phyloP scores from a whole-genome alignment of 2,888 invertebrate genomes.

The Xestia ashworthii region DNA sequence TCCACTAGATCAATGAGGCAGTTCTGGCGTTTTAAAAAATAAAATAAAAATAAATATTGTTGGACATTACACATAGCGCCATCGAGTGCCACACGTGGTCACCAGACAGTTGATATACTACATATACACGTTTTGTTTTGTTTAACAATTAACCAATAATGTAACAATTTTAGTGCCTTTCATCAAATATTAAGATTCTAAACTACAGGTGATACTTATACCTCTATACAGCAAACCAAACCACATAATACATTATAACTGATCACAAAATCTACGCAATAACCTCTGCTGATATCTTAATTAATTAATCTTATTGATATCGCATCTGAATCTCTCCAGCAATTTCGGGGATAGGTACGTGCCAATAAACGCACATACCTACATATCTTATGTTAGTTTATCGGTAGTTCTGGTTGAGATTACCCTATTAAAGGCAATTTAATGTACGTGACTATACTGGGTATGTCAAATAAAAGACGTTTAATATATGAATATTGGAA shows the following conservation, averaged over 20 bases:
- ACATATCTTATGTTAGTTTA: constrained; percentile 37
- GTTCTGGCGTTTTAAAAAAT: too few relatives aligned
- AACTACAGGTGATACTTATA: not conserved
- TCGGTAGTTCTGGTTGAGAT: constrained; percentile 27
- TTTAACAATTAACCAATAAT: too few relatives aligned
- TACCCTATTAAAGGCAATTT: constrained; percentile 16
- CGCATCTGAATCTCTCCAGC: constrained; percentile 30
- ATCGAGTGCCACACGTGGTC: too few relatives aligned
- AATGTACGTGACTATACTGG: constrained; percentile 35
- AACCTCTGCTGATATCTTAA: not conserved
- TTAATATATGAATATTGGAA: not conserved
- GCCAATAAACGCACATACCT: constrained; percentile 41
- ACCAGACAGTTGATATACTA: too few relatives aligned
- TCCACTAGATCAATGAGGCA: too few relatives aligned
- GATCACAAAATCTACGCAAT: not conserved
- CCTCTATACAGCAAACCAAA: not conserved
- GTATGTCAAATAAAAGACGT: not conserved
- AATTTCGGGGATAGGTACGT: constrained; percentile 43
- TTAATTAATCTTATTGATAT: constrained; percentile 20
- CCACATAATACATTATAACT: not conserved
- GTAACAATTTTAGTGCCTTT: not conserved
- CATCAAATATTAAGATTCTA: not conserved
- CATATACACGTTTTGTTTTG: too few relatives aligned
- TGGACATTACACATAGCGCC: too few relatives aligned
- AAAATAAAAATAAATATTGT: too few relatives aligned